Evolutionary conservation across 2,888 invertebrate species (phyloP).

Genomic region (Yponomeuta evonymella): DNA sequence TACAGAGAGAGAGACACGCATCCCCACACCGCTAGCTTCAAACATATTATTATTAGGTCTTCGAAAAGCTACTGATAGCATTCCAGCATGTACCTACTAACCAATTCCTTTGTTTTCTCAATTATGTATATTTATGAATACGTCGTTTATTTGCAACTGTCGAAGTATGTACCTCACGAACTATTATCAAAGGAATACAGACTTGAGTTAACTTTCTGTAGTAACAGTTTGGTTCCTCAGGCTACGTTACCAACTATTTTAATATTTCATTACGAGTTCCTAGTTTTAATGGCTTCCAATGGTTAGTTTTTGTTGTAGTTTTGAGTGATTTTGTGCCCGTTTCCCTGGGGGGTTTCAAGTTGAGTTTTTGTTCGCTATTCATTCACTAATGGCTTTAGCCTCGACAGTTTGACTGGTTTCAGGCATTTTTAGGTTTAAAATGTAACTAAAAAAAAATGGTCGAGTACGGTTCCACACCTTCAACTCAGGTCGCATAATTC

Average conservation of each 20-base stretch:
- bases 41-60: too few species aligned
- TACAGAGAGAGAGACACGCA: too few species aligned
- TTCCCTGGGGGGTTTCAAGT: slow-evolving; percentile 26
- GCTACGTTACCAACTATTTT: slow-evolving; percentile 38
- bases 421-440: neutral
- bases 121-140: too few species aligned
- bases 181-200: too few species aligned
- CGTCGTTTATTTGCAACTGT: too few species aligned
- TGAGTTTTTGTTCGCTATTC: slow-evolving; percentile 28
- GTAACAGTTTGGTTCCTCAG: neutral
- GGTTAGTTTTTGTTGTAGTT: slow-evolving; percentile 46
- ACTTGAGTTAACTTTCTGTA: neutral
- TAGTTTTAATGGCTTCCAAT: slow-evolving; percentile 45
- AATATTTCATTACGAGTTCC: slow-evolving; percentile 50
- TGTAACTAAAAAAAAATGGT: neutral
- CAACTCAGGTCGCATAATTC: too few species aligned
- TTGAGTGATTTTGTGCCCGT: slow-evolving; percentile 27
- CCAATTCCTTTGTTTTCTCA: too few species aligned
- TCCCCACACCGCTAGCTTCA: too few species aligned
- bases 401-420: neutral
- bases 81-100: too few species aligned
- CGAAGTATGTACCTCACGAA: too few species aligned
- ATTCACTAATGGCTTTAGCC: slow-evolving; percentile 21
- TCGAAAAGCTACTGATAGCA: too few species aligned
- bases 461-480: too few species aligned